A percentile compares a stretch with the other conserved stretches of the same genome.
These are phyloP conservation scores for Rhineura floridana DNA, from an alignment of 2,113 vertebrate species.

Conservation along the genomic window DNA sequence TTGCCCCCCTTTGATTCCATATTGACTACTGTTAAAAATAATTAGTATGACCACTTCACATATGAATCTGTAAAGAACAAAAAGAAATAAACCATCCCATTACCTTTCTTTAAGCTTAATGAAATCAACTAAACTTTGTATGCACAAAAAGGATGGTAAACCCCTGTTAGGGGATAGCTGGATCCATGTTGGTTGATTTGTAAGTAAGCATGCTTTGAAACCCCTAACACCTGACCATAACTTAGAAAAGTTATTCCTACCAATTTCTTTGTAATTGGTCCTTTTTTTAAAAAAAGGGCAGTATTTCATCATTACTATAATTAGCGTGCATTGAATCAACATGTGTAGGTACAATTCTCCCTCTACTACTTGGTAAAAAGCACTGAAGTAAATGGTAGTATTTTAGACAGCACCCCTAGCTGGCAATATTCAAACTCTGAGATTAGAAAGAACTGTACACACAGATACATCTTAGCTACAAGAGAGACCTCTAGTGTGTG, in stretches of 20 bases:
- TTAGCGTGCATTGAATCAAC: background rate
- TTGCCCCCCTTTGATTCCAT: background rate
- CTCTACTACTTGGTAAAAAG: background rate
- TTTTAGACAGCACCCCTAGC: background rate
- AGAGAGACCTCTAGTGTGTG: constrained; percentile 83
- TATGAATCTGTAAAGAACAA: background rate
- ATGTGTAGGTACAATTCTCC: background rate
- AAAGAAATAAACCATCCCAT: background rate
- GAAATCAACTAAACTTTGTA: background rate
- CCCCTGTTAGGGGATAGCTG: background rate
- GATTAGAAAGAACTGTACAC: constrained; percentile 52
- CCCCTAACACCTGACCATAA: background rate
- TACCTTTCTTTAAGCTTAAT: background rate
- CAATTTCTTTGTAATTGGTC: background rate
- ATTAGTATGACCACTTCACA: background rate
- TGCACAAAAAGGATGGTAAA: background rate
- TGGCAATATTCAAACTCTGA: constrained; percentile 18
- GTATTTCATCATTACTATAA: constrained; percentile 8
- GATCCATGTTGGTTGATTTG: background rate
- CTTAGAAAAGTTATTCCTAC: background rate
- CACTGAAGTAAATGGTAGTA: background rate
- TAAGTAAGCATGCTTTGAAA: background rate
- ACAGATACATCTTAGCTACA: constrained; percentile 57
- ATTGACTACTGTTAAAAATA: background rate
- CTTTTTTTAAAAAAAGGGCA: background rate